Evolutionary conservation across 35 echinoderm and acorn worm genomes (phyloP).

Genomic region (Heliocidaris tuberculata): DNA sequence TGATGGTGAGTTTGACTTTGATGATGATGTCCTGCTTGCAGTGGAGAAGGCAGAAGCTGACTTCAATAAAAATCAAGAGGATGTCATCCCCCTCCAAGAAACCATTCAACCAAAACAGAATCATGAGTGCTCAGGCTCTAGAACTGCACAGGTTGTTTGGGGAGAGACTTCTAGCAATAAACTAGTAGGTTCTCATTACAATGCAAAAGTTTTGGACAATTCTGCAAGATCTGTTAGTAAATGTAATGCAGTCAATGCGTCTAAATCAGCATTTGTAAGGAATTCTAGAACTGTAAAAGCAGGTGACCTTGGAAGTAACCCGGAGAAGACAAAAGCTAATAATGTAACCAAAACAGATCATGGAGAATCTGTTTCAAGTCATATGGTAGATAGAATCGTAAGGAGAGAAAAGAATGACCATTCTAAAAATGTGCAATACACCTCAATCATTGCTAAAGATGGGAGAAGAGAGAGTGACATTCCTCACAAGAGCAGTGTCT

Average conservation of each 20-base stretch:
- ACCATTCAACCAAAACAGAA: neutral
- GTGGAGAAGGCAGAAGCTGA: constrained; percentile 76
- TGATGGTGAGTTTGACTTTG: constrained; percentile 71
- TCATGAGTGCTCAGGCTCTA: neutral
- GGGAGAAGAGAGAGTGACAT: neutral
- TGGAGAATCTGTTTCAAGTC: neutral
- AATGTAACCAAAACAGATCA: neutral
- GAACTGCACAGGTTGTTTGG: neutral
- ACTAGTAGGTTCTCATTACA: neutral
- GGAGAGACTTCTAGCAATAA: constrained; percentile 21
- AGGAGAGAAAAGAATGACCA: neutral
- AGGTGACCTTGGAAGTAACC: neutral
- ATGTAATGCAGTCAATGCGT: neutral
- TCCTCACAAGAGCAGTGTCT: neutral
- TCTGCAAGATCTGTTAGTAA: neutral
- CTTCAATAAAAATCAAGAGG: constrained; percentile 46
- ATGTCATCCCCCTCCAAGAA: neutral
- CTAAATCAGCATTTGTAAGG: neutral
- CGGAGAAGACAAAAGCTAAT: neutral
- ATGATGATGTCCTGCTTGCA: constrained; percentile 72
- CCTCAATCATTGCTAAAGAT: neutral
- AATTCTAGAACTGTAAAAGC: neutral
- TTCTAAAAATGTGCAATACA: neutral
- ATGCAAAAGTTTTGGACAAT: neutral
- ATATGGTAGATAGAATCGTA: neutral